A percentile compares a stretch with the other conserved stretches of the same genome.
Conservation (phyloP, 1,140 invertebrate genomes). For the Plodia interpunctella region DNA sequence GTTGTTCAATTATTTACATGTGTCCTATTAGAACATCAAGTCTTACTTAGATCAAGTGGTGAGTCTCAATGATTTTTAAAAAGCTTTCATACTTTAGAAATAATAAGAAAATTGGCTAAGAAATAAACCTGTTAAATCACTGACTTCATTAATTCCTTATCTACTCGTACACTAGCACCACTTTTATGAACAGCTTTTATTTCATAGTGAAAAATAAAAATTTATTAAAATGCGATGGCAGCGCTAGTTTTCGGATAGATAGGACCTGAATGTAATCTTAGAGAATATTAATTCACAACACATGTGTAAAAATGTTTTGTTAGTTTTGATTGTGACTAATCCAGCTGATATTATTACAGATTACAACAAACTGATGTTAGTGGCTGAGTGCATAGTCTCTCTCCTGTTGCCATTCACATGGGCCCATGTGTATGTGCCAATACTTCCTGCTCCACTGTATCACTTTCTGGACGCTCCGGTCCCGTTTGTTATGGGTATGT, state of each 20-base stretch:
- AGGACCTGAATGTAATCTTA: too few relatives aligned
- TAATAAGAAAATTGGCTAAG: too few relatives aligned
- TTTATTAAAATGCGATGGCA: too few relatives aligned
- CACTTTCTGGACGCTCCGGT: constrained; percentile 99
- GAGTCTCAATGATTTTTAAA: constrained; percentile 35
- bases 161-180: too few relatives aligned
- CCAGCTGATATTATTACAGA: constrained; percentile 77
- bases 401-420: constrained; percentile 97
- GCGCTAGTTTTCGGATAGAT: too few relatives aligned
- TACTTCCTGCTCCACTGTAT: constrained; percentile 94
- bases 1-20: constrained; percentile 96
- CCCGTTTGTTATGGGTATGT: constrained; percentile 97
- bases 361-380: constrained; percentile 96
- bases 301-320: too few relatives aligned
- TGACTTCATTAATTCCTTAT: too few relatives aligned
- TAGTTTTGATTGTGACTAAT: not conserved
- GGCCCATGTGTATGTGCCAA: constrained; percentile 99
- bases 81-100: too few relatives aligned
- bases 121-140: too few relatives aligned
- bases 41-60: constrained; percentile 95
- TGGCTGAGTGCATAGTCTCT: constrained; percentile 94
- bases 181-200: too few relatives aligned
- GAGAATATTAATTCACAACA: too few relatives aligned
- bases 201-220: too few relatives aligned
- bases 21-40: constrained; percentile 97